phyloP scores from a whole-genome alignment of 1,140 invertebrate species.

The Ceratina japonica region DNA sequence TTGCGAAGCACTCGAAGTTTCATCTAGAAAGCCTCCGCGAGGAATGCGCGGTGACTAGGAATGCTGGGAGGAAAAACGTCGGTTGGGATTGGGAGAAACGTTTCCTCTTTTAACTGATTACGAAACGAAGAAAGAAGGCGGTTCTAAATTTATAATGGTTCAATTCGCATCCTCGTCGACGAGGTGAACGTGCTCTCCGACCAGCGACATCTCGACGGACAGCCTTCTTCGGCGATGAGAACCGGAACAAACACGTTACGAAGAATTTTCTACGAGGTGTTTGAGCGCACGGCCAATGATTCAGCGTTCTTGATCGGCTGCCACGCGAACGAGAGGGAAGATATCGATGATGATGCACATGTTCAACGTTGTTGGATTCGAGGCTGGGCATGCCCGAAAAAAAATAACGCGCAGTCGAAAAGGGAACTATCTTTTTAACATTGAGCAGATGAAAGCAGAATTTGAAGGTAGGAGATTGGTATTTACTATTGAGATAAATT shows the following conservation, averaged over 20 bases:
- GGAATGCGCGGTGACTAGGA: neutral
- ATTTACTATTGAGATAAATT: too few relatives aligned
- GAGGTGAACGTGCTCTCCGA: slow-evolving; percentile 36
- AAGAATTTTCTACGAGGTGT: slow-evolving; percentile 41
- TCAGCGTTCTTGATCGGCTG: slow-evolving; percentile 55
- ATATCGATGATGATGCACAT: neutral
- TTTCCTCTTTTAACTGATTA: slow-evolving; percentile 42
- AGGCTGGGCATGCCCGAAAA: neutral
- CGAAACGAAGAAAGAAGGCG: slow-evolving; percentile 49
- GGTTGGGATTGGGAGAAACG: neutral
- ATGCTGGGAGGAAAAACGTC: neutral
- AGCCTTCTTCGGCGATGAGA: slow-evolving; percentile 30
- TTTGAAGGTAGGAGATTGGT: neutral
- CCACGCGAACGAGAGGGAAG: neutral
- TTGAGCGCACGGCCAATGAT: slow-evolving; percentile 46
- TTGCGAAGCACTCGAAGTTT: neutral
- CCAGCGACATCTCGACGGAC: slow-evolving; percentile 1
- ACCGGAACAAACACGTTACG: slow-evolving; percentile 37
- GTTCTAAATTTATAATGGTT: slow-evolving; percentile 43
- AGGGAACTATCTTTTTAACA: too few relatives aligned
- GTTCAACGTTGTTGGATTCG: neutral
- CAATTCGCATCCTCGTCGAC: slow-evolving; percentile 29
- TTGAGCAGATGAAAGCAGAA: too few relatives aligned
- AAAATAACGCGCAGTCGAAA: too few relatives aligned
- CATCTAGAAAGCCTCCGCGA: neutral